phyloP scores from a whole-genome alignment of 2,797 vertebrate species.

The Enteromius argenteus region DNA sequence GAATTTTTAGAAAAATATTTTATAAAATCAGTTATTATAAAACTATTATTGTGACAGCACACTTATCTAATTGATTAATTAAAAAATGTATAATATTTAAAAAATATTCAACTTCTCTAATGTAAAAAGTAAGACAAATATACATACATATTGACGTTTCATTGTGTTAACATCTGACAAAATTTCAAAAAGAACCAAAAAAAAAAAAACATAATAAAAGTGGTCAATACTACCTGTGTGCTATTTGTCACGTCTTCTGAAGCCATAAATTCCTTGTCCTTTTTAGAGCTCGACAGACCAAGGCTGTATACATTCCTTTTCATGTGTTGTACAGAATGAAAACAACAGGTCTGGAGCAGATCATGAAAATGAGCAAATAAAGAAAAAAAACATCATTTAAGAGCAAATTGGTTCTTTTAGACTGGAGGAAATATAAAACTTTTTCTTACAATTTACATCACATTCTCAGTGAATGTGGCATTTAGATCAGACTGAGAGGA shows the following conservation, averaged over 20 bases:
- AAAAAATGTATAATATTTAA: too few species aligned
- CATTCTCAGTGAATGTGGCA: constrained; percentile 72
- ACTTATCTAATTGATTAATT: too few species aligned
- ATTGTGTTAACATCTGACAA: not conserved
- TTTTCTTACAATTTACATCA: constrained; percentile 59
- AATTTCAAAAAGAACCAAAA: not conserved
- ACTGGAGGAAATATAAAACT: not conserved
- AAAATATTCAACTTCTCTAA: too few species aligned
- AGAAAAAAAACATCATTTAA: not conserved
- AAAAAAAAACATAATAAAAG: not conserved
- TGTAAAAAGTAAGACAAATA: too few species aligned
- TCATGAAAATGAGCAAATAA: not conserved
- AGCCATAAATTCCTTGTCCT: not conserved
- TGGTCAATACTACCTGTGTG: not conserved
- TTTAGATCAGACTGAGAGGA: constrained; percentile 71
- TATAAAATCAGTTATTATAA: too few species aligned
- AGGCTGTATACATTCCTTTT: not conserved
- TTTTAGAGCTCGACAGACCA: not conserved
- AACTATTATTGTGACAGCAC: too few species aligned
- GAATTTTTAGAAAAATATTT: too few species aligned
- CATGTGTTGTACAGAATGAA: not conserved
- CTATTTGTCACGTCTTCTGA: not conserved
- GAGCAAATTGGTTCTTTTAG: not conserved
- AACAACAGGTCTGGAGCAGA: not conserved
- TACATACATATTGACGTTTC: not conserved